A percentile compares a stretch with the other conserved stretches of the same genome.
Evolutionary conservation across 2,888 invertebrate genomes (phyloP).

Genomic region (Noctua fimbriata): DNA sequence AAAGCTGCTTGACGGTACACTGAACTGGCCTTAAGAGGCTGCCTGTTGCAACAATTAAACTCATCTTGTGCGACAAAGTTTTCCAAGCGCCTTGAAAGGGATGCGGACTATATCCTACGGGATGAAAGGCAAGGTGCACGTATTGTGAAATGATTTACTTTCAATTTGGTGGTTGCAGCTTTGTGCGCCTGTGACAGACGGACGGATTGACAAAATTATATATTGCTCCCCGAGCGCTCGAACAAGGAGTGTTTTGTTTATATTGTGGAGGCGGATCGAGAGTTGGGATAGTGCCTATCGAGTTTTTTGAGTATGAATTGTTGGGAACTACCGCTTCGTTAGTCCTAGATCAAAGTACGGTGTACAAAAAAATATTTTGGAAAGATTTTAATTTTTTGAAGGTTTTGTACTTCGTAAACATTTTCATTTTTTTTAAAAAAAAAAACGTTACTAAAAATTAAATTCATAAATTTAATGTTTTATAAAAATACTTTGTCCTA

Average conservation of each 20-base stretch:
- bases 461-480: neutral
- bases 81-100: constrained; percentile 67
- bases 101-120: constrained; percentile 69
- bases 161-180: constrained; percentile 62
- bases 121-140: constrained; percentile 70
- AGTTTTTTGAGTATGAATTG: neutral
- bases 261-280: constrained; percentile 17
- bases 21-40: constrained; percentile 71
- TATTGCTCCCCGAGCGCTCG: constrained; percentile 27
- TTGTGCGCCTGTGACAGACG: constrained; percentile 54
- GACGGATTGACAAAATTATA: constrained; percentile 57
- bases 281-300: neutral
- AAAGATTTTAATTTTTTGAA: neutral
- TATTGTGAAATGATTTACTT: constrained; percentile 62
- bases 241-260: constrained; percentile 35
- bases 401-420: neutral
- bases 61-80: constrained; percentile 71
- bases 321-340: neutral
- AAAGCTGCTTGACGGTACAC: constrained; percentile 75
- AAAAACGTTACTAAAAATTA: neutral
- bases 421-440: no score
- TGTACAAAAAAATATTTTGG: neutral
- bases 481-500: neutral
- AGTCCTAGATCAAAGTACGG: neutral
- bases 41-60: constrained; percentile 73